Evolutionary conservation across 2,888 invertebrate genomes (phyloP).

Genomic region (Ochropacha duplaris): DNA sequence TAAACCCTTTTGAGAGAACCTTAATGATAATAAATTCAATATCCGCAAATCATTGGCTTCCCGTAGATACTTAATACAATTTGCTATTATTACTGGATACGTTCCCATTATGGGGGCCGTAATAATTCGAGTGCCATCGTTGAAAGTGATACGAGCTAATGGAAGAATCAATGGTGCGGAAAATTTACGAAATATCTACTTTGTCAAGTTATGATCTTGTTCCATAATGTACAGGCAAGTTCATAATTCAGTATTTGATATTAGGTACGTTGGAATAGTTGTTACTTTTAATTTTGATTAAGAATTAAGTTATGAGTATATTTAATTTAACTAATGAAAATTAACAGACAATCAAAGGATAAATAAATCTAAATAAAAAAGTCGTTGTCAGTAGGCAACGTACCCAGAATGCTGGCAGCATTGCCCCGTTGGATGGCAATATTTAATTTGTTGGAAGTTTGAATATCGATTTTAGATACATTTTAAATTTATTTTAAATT

Average conservation of each 20-base stretch:
- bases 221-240: conserved; percentile 10
- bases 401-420: too few relatives aligned
- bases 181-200: conserved; percentile 30
- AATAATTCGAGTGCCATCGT: neutral
- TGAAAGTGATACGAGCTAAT: conserved; percentile 29
- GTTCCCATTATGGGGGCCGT: neutral
- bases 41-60: conserved; percentile 53
- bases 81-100: conserved; percentile 1
- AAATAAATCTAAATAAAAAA: too few relatives aligned
- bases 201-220: conserved; percentile 21
- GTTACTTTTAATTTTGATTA: too few relatives aligned
- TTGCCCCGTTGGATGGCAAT: too few relatives aligned
- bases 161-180: conserved; percentile 27
- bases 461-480: too few relatives aligned
- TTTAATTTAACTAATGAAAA: too few relatives aligned
- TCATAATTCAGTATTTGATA: neutral
- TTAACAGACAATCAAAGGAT: too few relatives aligned
- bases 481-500: too few relatives aligned
- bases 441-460: too few relatives aligned
- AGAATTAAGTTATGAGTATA: too few relatives aligned
- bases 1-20: conserved; percentile 53
- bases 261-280: conserved; percentile 7
- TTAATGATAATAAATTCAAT: conserved; percentile 70
- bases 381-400: too few relatives aligned
- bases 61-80: conserved; percentile 2